Base-by-base conservation (phyloP, 2,888 invertebrate species). In the Amorpha juglandis region DNA sequence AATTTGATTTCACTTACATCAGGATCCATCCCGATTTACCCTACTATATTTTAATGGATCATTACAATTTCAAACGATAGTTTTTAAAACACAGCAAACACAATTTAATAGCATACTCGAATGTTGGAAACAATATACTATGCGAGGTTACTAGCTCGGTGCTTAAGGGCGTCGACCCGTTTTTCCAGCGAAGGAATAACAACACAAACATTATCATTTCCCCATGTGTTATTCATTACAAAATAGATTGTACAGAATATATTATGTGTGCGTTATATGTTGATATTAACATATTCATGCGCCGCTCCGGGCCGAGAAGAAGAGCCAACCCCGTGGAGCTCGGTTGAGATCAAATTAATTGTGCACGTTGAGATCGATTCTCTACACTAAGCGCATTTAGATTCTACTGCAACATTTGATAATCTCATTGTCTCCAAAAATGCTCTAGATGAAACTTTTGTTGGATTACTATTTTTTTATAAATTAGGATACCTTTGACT, bases 141-240 rank as follows among this genome's bases (percentile, higher is more conserved):
- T 45, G 47, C n/a, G 48, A 63, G 62, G 53, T 65, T 55, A 65
- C 67, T 9, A 55, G 53, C 47, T 64, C 64, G 33, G 47, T 35
- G 48, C 45, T 19, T 47, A 19, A 38, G 77, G 75, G 74, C 81
- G 74, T 73, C 71, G 78, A 78, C 78, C 80, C 73, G 75, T 70
- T 74, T 78, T 79, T 76, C 73, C 75, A 74, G 73, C 76, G 75
- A 81, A 80, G 81, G 80, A 80, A 82, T 79, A 75, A 78, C 79
- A 81, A 75, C 80, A 81, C 81, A 82, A 76, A 79, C 75, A 84
- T 86, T 84, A 86, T 74, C 82, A 84, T 86, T 81, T 78, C 70
- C 73, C 71, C 77, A 86, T 86, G 86, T 78, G 78, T 85, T 83
- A 86, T 85, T 86, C 85, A 86, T 85, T 72, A 80, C 78, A 78